These are phyloP conservation scores for Falco concolor DNA, from an alignment of 2,797 vertebrate species.

Conservation along the genomic window DNA sequence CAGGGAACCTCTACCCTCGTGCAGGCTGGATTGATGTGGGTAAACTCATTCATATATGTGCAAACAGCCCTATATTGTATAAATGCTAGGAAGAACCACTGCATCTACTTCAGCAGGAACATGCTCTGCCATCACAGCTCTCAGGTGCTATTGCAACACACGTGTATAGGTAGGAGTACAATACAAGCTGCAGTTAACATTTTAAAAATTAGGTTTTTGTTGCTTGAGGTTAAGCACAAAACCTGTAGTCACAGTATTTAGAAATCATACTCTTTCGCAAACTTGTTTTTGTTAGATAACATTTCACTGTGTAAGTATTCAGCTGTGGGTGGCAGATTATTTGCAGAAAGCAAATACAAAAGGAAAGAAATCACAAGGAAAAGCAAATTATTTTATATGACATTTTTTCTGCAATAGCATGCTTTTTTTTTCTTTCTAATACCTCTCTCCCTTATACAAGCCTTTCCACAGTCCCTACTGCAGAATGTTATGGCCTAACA, in stretches of 20 bases:
- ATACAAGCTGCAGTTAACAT: background rate
- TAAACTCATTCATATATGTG: accelerated
- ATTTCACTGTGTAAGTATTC: background rate
- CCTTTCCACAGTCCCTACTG: background rate
- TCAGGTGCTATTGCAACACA: background rate
- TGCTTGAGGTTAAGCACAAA: background rate
- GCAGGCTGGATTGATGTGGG: background rate
- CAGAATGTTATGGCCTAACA: background rate
- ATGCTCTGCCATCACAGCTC: accelerated
- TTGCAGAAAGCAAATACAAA: background rate
- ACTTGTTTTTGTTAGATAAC: background rate
- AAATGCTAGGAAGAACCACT: background rate
- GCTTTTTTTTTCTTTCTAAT: background rate
- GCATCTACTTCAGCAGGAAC: background rate
- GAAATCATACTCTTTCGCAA: background rate
- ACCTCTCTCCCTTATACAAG: background rate
- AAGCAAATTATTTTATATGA: background rate
- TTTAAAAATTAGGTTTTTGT: background rate
- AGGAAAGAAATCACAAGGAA: background rate
- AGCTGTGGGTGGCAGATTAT: background rate
- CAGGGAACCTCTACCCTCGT: background rate
- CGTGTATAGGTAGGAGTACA: accelerated
- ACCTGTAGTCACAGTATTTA: background rate
- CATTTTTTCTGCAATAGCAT: background rate
- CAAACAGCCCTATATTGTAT: background rate